Percentiles rank a stretch among this genome's conserved stretches.
Conservation (phyloP, 2,113 vertebrate genomes). For the Lepus americanus region DNA sequence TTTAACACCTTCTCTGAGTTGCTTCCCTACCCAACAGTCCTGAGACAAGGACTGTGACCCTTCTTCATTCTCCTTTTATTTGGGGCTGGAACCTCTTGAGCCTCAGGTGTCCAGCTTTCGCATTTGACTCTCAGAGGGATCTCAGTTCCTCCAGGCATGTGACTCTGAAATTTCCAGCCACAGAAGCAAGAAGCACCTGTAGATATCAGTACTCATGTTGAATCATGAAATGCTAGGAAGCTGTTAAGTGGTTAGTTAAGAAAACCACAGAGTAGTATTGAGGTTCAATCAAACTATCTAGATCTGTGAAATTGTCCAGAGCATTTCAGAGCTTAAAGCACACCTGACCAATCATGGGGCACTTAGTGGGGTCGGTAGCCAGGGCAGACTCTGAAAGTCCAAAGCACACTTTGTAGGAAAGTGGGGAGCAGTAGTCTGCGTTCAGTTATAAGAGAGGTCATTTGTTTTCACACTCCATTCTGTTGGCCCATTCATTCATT, state of each 20-base stretch:
- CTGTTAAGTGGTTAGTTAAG: constrained; percentile 32
- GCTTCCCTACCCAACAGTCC: accelerated
- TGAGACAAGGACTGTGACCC: neutral
- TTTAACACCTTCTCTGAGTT: neutral
- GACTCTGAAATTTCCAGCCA: neutral
- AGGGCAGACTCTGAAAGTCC: neutral
- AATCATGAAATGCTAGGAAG: constrained; percentile 8
- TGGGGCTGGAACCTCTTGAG: neutral
- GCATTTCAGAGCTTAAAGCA: constrained; percentile 67
- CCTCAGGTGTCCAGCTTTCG: neutral
- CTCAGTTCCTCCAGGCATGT: neutral
- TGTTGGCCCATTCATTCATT: neutral
- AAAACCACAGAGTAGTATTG: neutral
- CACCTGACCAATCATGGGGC: neutral
- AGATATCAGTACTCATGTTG: neutral
- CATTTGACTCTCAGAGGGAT: neutral
- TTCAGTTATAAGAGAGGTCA: neutral
- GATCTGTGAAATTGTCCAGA: constrained; percentile 43
- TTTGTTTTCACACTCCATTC: neutral
- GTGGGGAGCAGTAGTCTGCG: neutral
- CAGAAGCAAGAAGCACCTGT: neutral
- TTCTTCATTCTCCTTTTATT: neutral
- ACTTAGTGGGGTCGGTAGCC: neutral
- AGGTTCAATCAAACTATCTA: constrained; percentile 16
- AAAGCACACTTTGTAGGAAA: neutral